These are phyloP conservation scores for Pardosa pseudoannulata DNA, from an alignment of 2,888 invertebrate species.

Conservation along the genomic window DNA sequence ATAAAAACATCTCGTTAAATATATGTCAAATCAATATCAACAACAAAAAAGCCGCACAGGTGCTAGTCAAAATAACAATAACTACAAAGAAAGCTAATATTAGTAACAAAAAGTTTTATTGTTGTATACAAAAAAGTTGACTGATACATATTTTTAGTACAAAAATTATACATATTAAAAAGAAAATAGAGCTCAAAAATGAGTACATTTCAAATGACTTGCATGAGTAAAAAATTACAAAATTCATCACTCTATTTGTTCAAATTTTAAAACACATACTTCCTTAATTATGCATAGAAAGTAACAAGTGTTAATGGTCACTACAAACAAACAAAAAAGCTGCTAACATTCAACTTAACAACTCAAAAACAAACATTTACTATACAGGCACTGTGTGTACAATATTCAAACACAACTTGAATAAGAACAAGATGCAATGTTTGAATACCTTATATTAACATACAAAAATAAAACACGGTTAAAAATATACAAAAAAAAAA, in stretches of 20 bases:
- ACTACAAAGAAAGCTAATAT: too few species aligned
- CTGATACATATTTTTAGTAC: conserved; percentile 36
- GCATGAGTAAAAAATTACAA: conserved; percentile 6
- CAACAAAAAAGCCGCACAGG: too few species aligned
- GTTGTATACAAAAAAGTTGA: conserved; percentile 49
- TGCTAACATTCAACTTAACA: not conserved
- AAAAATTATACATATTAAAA: conserved; percentile 39
- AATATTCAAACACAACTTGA: not conserved
- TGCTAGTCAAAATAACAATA: too few species aligned
- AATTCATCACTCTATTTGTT: not conserved
- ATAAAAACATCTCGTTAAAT: too few species aligned
- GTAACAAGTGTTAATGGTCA: not conserved
- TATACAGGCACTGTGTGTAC: conserved; percentile 14
- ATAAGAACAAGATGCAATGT: not conserved
- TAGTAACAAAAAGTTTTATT: conserved; percentile 51
- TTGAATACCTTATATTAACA: not conserved
- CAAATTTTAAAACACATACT: not conserved
- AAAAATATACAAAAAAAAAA: too few species aligned
- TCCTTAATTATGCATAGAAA: not conserved
- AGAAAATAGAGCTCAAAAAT: conserved; percentile 19
- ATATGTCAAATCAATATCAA: too few species aligned
- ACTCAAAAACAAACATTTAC: not conserved
- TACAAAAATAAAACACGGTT: not conserved
- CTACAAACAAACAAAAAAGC: not conserved
- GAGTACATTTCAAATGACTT: conserved; percentile 8